Evolutionary conservation across 2,797 vertebrate genomes (phyloP), one percentile per base, ranked within the genome.

Genomic region (Esox lucius): DNA sequence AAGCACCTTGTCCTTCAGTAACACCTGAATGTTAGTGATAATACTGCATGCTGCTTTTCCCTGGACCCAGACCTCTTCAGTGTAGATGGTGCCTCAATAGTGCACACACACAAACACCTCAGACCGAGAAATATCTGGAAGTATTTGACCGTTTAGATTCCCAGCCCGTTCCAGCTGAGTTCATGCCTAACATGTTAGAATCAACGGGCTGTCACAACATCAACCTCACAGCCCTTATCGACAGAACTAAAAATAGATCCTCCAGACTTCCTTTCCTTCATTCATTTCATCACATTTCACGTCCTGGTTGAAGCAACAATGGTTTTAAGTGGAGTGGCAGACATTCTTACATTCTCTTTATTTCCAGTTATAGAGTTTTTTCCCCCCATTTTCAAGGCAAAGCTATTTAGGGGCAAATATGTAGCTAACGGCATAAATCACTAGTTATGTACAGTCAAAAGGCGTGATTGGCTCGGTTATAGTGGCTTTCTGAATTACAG

Each of bases 231-330:
- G 26, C 46, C 15, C 42, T 70, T 53, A n/a, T 70, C 68, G 6
- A 12, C n/a, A 7, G 16, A 19, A 26, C 17, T 51, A 53, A 70
- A 70, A 31, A 51, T 53, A 53, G 48, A 53, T 72, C 73, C 72
- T 42, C 78, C 83, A 83, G 77, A 79, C 80, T 74, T 79, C 69
- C 56, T 17, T 64, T 75, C 49, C 72, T 74, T 84, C 74, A 73
- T 2, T 42, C 16, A 8, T 9, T 61, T 61, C 72, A 70, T 73
- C 61, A 48, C 77, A 56, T 19, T 80, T 56, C 73, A 65, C 70
- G 2, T 7, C 8, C 2, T 77, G 19, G 33, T 46, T 17, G 28
- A 16, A 70, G 22, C 48, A 70, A 49, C 48, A 31, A 5, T 19
- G 46, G 16, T 33, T 53, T 51, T 28, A 4, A 9, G n/a, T 16